Base-by-base conservation (phyloP, 2,797 vertebrate species). In the Chiroxiphia lanceolata region DNA sequence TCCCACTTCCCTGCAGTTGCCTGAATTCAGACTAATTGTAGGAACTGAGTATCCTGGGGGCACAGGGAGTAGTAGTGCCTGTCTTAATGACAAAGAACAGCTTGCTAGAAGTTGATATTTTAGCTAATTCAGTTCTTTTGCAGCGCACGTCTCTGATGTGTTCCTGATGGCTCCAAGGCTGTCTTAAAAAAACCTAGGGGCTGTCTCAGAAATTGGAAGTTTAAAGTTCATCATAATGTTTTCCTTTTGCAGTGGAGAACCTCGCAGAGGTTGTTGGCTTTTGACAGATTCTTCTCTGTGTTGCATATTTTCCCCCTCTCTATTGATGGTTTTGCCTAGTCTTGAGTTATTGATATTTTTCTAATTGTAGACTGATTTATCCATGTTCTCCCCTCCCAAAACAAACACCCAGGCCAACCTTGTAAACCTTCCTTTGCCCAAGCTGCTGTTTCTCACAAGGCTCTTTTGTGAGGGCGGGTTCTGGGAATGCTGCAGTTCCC, bases 21-120 rank as follows among this genome's bases (percentile, higher is more conserved):
- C 79, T 40, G 33, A 45, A 11, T 21, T 64, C 61, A 14, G 42
- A 1, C 60, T 22, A 2, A 1, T 3, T 9, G 34, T 10, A 19
- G 60, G 19, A 33, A 17, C 0, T 0, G 50, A 4, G 65, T 25
- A 8, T 40, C 20, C 25, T 23, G 7, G 17, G 16, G 72, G 44
- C 2, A 2, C 9, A 6, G 61, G 38, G 51, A 5, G 4, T 3
- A 48, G 5, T 4, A 29, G 10, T 87, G 36, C 18, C 16, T 10
- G n/a, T n/a, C 50, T 51, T 51, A 7, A 5, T 27, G 83, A 6
- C 42, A 11, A 7, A 15, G 47, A 79, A 61, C 40, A 47, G 38
- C 67, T 45, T 38, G 33, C 59, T 63, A 2, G 23, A 7, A 23
- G 36, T 18, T 31, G 36, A 1, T 59, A 15, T 18, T 56, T 8